Evolutionary conservation across 2,113 vertebrate genomes (phyloP), one percentile per base, ranked within the genome.

Genomic region (Epinephelus moara): DNA sequence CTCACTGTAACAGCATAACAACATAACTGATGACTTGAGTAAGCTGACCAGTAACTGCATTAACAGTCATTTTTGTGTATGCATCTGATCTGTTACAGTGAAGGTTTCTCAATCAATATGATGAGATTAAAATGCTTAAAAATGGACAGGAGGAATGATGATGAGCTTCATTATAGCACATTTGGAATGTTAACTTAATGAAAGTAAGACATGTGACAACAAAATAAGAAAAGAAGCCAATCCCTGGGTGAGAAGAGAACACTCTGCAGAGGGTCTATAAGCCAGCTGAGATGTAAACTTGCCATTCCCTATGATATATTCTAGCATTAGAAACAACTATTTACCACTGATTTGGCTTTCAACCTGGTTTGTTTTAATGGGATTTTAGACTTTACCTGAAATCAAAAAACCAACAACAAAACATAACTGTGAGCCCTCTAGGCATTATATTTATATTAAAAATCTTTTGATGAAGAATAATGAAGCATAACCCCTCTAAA

Each of bases 391-490:
- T 53, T 62, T 14, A 56, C 4, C 25, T 70, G 9, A 63, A 27
- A 69, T 17, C 9, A 45, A 47, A 40, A 37, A 69, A 72, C 52
- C 52, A 42, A 45, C 42, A 45, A 57, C 4, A 45, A n/a, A 42
- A 40, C 42, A 23, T 3, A 55, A 19, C 33, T 52, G n/a, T 15
- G 40, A 71, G 52, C 27, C 62, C 21, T 37, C 2, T 2, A 13
- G 0, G 55, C 33, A 13, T 72, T 33, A 4, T 9, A 56, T 63
- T 23, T 56, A 77, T 18, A 77, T 70, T 21, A 66, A 6, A 53
- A 45, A 59, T 63, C n/a, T 61, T 50, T 47, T 15, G 2, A 13
- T n/a, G 45, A 52, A 74, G 23, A 80, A 55, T 2, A 69, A 70
- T 45, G 21, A 30, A 70, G 2, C 57, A 40, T 9, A 17, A 63